A percentile compares a stretch with the other conserved stretches of the same genome.
Conservation (phyloP, 2,888 invertebrate species). For the Mechanitis mazaeus region DNA sequence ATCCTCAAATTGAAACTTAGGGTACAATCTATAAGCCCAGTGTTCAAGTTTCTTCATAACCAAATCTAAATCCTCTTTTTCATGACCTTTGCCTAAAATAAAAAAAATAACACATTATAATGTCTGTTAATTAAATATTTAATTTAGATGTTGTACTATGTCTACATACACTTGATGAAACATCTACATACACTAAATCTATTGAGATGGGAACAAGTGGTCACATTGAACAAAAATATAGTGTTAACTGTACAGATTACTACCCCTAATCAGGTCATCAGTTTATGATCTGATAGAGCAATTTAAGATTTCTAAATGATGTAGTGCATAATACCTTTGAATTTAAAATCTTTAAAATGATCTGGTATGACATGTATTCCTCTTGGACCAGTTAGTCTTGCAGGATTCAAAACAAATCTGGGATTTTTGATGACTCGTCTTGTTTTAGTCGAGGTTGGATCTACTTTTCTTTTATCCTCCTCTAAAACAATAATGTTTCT, state of each 20-base stretch:
- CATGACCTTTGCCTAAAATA: constrained; percentile 81
- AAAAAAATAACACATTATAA: neutral
- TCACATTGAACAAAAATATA: neutral
- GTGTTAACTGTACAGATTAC: neutral
- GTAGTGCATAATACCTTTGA: constrained; percentile 74
- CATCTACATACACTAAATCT: too few species aligned
- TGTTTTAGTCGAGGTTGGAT: constrained; percentile 60
- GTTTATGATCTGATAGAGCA: too few species aligned
- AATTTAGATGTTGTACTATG: too few species aligned
- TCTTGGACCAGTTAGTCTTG: constrained; percentile 84
- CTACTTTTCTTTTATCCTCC: constrained; percentile 63
- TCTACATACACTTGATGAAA: too few species aligned
- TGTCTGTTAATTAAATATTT: constrained; percentile 1
- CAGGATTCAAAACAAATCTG: constrained; percentile 80
- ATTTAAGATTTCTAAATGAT: too few species aligned
- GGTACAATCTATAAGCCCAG: constrained; percentile 95
- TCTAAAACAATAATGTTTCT: constrained; percentile 39
- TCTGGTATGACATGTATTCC: constrained; percentile 89
- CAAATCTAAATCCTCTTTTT: constrained; percentile 87
- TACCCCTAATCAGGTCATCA: too few species aligned
- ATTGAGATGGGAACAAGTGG: too few species aligned
- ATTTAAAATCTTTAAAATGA: constrained; percentile 88
- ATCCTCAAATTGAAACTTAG: constrained; percentile 92
- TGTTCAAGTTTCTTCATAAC: constrained; percentile 91
- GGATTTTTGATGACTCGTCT: constrained; percentile 80